Base-by-base conservation (phyloP, 1,140 invertebrate genomes). In the Bilobella aurantiaca region DNA sequence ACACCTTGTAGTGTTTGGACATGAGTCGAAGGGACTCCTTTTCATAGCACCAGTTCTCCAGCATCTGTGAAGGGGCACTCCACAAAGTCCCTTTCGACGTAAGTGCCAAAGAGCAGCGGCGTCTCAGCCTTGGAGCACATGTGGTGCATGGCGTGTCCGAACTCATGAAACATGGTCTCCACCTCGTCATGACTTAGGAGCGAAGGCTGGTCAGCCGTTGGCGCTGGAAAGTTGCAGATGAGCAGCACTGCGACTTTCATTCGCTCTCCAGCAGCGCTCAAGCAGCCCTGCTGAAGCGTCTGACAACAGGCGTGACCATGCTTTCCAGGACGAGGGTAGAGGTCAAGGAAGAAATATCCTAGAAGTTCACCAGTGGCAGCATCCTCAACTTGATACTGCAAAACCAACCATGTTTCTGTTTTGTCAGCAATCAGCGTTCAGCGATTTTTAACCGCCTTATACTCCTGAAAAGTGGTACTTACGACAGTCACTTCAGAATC, bases 41-140 rank as follows among this genome's bases (percentile, higher is more conserved):
- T 72, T 82, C 77, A 81, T 81, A 83, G 5, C 78, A 78, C 82
- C 82, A 83, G 73, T 83, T 83, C 72, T 83, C 82, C 62, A 83
- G 72, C 82, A 83, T 83, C 75, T 83, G 82, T 14, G 80, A 82
- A 18, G 82, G 82, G 3, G 81, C 81, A n/a, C 70, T 83, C 82
- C 14, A 83, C 77, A 76, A 83, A 83, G 70, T 83, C 82, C 29
- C 79, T 73, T 67, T 83, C 82, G 1, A 83, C 81, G 67, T 74
- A 69, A 5, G 79, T 81, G 3, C 81, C 81, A 75, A 78, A 74
- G 74, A 82, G 81, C 56, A 76, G 62, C 14, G 75, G 72, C 67
- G 77, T 78, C 21, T 81, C 74, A 3, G 80, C 74, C 53, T 76
- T 72, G 18, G 79, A 75, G 75, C 81, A 83, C 23, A 82, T 79